Evolutionary conservation across 2,113 vertebrate genomes (phyloP).

Genomic region (Irena cyanogastra): DNA sequence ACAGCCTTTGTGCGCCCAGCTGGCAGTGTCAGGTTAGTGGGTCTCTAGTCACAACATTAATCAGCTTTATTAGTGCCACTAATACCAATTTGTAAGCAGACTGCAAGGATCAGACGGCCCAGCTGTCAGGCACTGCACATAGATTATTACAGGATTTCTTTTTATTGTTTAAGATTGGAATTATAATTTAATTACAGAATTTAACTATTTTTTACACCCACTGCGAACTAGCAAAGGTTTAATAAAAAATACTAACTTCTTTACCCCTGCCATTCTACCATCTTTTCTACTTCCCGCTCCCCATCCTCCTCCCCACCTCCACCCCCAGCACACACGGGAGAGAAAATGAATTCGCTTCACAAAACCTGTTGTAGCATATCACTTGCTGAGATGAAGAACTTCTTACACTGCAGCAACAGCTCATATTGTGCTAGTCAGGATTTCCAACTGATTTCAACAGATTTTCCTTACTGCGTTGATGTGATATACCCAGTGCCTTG

Average conservation of each 20-base stretch:
- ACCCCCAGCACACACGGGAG: neutral
- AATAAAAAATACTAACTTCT: neutral
- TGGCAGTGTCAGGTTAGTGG: constrained; percentile 83
- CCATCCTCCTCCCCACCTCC: neutral
- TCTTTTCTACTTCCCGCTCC: neutral
- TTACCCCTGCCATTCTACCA: neutral
- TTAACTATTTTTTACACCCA: constrained; percentile 68
- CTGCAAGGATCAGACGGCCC: constrained; percentile 89
- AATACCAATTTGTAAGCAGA: constrained; percentile 92
- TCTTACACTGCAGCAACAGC: constrained; percentile 60
- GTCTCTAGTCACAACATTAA: constrained; percentile 87
- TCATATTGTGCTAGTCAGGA: constrained; percentile 63
- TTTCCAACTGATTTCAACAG: constrained; percentile 64
- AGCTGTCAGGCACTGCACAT: constrained; percentile 84
- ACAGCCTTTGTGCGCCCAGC: constrained; percentile 77
- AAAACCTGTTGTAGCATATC: constrained; percentile 63
- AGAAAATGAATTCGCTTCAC: constrained; percentile 61
- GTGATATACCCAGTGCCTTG: constrained; percentile 37
- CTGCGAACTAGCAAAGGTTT: constrained; percentile 20
- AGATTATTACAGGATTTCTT: constrained; percentile 75
- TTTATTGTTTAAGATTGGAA: constrained; percentile 76
- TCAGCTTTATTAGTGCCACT: constrained; percentile 94
- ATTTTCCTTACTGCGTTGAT: constrained; percentile 50
- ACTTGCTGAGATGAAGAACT: constrained; percentile 60
- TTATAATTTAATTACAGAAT: constrained; percentile 78